Evolutionary conservation across 2,797 vertebrate species (phyloP).

Genomic region (Trematomus bernacchii): DNA sequence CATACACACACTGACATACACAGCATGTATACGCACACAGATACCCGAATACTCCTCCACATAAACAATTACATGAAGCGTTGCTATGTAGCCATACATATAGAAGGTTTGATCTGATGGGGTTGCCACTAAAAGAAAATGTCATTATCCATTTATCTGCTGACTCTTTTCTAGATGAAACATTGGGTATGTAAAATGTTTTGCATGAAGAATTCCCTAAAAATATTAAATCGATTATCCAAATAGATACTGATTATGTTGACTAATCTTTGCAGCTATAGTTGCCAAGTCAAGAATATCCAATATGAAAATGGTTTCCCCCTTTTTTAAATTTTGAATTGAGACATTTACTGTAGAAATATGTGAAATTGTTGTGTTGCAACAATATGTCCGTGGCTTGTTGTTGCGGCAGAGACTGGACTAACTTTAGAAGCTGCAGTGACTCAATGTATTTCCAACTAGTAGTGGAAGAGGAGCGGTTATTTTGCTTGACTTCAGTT

Average conservation of each 20-base stretch:
- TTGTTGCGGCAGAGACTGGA: not conserved
- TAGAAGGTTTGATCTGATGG: slow-evolving; percentile 30
- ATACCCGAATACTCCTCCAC: slow-evolving; percentile 45
- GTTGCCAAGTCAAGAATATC: not conserved
- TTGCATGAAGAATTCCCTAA: too few relatives aligned
- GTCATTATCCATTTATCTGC: too few relatives aligned
- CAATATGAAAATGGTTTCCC: not conserved
- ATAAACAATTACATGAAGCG: slow-evolving; percentile 55
- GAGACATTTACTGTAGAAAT: not conserved
- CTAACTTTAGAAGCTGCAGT: not conserved
- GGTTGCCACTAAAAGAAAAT: not conserved
- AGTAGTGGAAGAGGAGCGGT: not conserved
- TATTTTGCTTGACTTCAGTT: not conserved
- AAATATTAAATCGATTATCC: too few relatives aligned
- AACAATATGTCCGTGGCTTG: not conserved
- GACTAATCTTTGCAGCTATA: too few relatives aligned
- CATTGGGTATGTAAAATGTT: too few relatives aligned
- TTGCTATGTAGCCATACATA: slow-evolving; percentile 30
- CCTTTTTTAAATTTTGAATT: not conserved
- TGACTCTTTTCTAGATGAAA: too few relatives aligned
- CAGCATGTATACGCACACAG: slow-evolving; percentile 39
- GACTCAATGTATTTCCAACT: too few relatives aligned
- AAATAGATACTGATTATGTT: too few relatives aligned
- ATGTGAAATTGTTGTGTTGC: not conserved
- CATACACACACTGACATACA: slow-evolving; percentile 50